These are phyloP conservation scores for Echinometra lucunter DNA, from an alignment of 53 echinoderm and acorn worm genomes.

Conservation along the genomic window DNA sequence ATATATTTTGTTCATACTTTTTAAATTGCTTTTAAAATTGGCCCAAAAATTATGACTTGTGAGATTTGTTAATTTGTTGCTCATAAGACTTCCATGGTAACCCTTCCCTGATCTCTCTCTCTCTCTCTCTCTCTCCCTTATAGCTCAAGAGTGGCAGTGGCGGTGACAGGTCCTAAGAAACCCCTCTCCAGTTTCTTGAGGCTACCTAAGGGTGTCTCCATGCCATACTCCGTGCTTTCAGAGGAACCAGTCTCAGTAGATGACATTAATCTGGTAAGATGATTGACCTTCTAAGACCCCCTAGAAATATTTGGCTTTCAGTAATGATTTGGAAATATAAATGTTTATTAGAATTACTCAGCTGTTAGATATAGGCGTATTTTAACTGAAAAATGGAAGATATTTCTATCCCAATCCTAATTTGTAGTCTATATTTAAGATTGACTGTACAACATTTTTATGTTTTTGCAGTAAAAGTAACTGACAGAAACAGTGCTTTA, in stretches of 20 bases:
- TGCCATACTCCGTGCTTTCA: constrained; percentile 95
- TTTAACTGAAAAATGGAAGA: too few relatives aligned
- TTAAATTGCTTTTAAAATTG: too few relatives aligned
- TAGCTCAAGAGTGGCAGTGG: constrained; percentile 65
- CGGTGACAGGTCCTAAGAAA: constrained; percentile 65
- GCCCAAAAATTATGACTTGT: too few relatives aligned
- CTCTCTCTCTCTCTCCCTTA: neutral
- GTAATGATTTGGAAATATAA: neutral
- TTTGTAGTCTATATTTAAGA: neutral
- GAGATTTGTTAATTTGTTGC: too few relatives aligned
- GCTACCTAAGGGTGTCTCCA: constrained; percentile 87
- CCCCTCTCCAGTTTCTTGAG: constrained; percentile 77
- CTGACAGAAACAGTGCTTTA: neutral
- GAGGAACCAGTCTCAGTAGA: constrained; percentile 91
- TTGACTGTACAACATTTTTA: neutral
- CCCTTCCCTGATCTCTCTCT: neutral
- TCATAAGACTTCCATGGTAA: too few relatives aligned
- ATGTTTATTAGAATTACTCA: too few relatives aligned
- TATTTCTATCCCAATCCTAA: too few relatives aligned
- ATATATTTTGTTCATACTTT: too few relatives aligned
- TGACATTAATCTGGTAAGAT: constrained; percentile 93
- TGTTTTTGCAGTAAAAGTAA: neutral
- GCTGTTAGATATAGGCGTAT: too few relatives aligned
- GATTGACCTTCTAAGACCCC: neutral
- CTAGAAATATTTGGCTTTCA: neutral